Conservation (phyloP, 2,888 invertebrate genomes). For the Salpingus planirostris region DNA sequence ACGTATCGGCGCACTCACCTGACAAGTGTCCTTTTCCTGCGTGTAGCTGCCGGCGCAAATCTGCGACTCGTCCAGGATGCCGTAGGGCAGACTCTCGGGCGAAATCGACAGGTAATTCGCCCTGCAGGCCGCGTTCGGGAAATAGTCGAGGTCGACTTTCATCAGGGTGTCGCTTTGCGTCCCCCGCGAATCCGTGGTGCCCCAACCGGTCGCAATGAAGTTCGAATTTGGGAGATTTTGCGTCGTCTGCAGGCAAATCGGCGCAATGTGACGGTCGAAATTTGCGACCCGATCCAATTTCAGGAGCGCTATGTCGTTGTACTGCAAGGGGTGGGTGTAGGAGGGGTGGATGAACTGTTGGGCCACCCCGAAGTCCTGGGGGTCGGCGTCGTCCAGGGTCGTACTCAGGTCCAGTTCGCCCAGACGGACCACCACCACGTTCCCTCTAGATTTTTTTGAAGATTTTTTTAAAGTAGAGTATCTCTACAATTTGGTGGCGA, state of each 20-base stretch:
- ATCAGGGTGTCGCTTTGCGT: slow-evolving; percentile 32
- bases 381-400: slow-evolving; percentile 21
- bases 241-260: slow-evolving; percentile 41
- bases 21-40: slow-evolving; percentile 43
- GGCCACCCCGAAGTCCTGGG: slow-evolving; percentile 32
- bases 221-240: slow-evolving; percentile 15
- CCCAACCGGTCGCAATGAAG: slow-evolving; percentile 44
- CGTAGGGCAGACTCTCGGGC: slow-evolving; percentile 28
- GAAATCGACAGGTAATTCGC: slow-evolving; percentile 22
- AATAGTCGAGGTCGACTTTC: slow-evolving; percentile 40
- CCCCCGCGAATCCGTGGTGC: slow-evolving; percentile 28
- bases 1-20: slow-evolving; percentile 33
- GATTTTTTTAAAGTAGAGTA: too few species aligned
- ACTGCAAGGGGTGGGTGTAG: slow-evolving; percentile 38
- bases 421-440: slow-evolving; percentile 38
- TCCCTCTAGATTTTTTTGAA: too few species aligned
- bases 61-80: slow-evolving; percentile 37
- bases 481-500: too few species aligned
- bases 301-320: slow-evolving; percentile 47
- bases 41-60: slow-evolving; percentile 42
- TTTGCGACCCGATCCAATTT: slow-evolving; percentile 34
- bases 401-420: slow-evolving; percentile 42
- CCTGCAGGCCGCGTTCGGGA: slow-evolving; percentile 31
- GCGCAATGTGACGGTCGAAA: slow-evolving; percentile 39
- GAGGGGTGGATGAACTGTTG: slow-evolving; percentile 38